A percentile compares a stretch with the other conserved stretches of the same genome.
Evolutionary conservation across 2,113 vertebrate genomes (phyloP).

Genomic region (Bubo scandiacus): DNA sequence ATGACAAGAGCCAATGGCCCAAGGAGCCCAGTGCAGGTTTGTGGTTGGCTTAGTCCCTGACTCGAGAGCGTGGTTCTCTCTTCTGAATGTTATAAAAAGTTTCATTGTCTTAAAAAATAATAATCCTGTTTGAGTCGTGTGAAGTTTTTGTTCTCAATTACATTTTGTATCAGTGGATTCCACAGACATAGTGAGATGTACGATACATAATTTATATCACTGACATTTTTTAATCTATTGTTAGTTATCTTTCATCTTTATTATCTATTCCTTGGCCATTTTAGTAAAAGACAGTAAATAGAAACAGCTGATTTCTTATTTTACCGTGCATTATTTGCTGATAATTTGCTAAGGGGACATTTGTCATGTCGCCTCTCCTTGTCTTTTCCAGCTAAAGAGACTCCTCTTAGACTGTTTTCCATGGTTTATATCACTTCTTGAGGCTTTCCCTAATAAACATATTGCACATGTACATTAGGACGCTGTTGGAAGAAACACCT

Average conservation of each 20-base stretch:
- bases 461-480: neutral
- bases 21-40: neutral
- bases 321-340: neutral
- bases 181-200: neutral
- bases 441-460: neutral
- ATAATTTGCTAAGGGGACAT: neutral
- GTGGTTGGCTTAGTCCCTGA: neutral
- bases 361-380: neutral
- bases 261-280: neutral
- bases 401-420: neutral
- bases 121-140: neutral
- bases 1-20: neutral
- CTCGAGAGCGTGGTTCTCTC: neutral
- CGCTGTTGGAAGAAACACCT: neutral
- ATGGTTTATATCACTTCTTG: neutral
- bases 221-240: neutral
- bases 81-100: neutral
- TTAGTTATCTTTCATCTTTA: neutral
- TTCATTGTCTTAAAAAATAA: neutral
- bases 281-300: neutral
- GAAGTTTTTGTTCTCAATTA: neutral
- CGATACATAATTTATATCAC: neutral
- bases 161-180: neutral
- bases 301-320: neutral
- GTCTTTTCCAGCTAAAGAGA: neutral